Base-by-base conservation (phyloP, 1,140 invertebrate genomes). In the Aphelenchoides avenae region DNA sequence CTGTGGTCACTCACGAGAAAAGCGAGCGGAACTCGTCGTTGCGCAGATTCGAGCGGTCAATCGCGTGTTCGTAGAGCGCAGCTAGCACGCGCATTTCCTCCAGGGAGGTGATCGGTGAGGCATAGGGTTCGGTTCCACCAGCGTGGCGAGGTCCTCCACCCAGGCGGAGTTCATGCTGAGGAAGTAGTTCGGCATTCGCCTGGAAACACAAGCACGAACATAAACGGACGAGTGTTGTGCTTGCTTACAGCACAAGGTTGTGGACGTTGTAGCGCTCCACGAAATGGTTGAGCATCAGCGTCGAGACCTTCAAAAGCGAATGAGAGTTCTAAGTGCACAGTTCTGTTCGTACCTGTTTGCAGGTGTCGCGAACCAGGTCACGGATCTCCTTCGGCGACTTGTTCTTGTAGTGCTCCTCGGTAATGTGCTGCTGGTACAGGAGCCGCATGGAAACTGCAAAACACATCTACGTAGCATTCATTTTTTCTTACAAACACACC, bases 101-200 rank as follows among this genome's bases (percentile, higher is more conserved):
- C n/a, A 5, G 15, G 30, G 51, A 46, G 4, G 51, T 42, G 26
- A n/a, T 31, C 13, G 20, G n/a, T 26, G 15, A 40, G 5, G 18
- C n/a, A 5, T 43, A 20, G 18, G 48, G 3, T 37, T 51, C 48
- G 5, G 31, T 7, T 48, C n/a, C 7, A 7, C 13, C 9, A 60
- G 27, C 33, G 31, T 48, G 6, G 39, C 57, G 15, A 60, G 50
- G 24, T 60, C 57, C 11, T 60, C 46, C 6, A 60, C 52, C 57
- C 57, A 60, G 27, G 61, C 42, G 5, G 59, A 48, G 7, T 61
- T 37, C 24, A 60, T 13, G n/a, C 57, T 58, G 34, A 64, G 7
- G 39, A 63, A 60, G 20, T 53, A 60, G 26, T 64, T 15, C 18
- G 57, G 57, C 37, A 60, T 29, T n/a, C 44, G 61, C 18, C 56